Conservation (phyloP, 2,113 vertebrate species). For the Carettochelys insculpta region DNA sequence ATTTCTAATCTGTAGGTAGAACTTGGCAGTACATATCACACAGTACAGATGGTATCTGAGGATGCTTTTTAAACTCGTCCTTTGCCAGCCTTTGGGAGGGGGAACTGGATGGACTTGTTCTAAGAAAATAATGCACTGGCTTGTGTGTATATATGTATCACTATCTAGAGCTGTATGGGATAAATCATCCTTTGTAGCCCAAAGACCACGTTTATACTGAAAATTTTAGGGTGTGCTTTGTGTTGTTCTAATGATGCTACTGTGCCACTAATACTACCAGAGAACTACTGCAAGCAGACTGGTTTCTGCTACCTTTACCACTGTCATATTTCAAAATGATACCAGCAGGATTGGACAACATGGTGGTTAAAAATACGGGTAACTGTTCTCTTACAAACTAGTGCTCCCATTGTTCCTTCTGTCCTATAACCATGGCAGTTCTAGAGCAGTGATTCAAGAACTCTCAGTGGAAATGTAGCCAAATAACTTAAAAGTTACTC, state of each 20-base stretch:
- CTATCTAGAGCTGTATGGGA: neutral
- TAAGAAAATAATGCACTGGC: neutral
- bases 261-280: neutral
- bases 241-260: neutral
- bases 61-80: neutral
- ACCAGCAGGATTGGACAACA: neutral
- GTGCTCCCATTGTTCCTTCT: neutral
- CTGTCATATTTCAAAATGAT: rapidly evolving
- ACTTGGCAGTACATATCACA: neutral
- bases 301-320: neutral
- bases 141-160: rapidly evolving
- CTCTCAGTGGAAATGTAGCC: constrained; percentile 10
- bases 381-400: neutral
- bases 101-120: neutral
- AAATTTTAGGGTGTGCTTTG: neutral
- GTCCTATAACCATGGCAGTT: constrained; percentile 31
- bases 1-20: constrained; percentile 14
- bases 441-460: neutral
- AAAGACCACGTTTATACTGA: neutral
- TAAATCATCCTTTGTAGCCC: neutral
- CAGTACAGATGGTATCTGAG: neutral
- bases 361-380: rapidly evolving
- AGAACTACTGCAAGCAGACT: neutral
- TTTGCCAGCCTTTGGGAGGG: neutral
- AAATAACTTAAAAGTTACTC: constrained; percentile 5